These are phyloP conservation scores for Argynnis bischoffii DNA, from an alignment of 2,888 invertebrate species.

Conservation along the genomic window DNA sequence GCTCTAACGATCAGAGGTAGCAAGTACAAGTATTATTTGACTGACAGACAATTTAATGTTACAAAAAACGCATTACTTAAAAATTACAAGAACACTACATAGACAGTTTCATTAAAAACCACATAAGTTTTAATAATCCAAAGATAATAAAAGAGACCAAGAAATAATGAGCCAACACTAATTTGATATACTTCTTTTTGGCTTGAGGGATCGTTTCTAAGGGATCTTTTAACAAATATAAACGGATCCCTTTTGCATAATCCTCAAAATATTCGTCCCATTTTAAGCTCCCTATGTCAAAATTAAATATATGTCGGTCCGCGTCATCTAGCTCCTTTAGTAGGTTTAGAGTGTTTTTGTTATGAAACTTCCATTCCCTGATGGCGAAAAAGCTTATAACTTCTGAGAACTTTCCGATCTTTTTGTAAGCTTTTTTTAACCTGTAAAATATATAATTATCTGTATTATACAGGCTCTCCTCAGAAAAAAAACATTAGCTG, in stretches of 20 bases:
- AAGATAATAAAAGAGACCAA: constrained; percentile 36
- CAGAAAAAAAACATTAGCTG: no score
- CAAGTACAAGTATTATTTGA: no score
- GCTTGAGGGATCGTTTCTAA: constrained; percentile 84
- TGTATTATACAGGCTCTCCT: not conserved
- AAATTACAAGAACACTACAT: not conserved
- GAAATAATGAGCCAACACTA: constrained; percentile 54
- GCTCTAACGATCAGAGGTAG: no score
- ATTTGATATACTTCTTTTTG: constrained; percentile 62
- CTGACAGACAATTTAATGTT: no score
- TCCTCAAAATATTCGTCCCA: constrained; percentile 87
- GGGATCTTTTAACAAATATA: constrained; percentile 89
- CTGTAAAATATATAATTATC: constrained; percentile 66
- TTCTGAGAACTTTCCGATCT: constrained; percentile 87
- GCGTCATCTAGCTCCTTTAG: constrained; percentile 77
- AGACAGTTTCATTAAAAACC: constrained; percentile 38
- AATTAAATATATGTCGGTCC: constrained; percentile 84
- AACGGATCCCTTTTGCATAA: constrained; percentile 87
- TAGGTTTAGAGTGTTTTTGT: constrained; percentile 80
- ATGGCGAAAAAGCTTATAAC: constrained; percentile 88
- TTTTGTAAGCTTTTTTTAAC: constrained; percentile 87
- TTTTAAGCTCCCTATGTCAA: constrained; percentile 84
- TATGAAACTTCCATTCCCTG: constrained; percentile 87
- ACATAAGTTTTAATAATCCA: constrained; percentile 49
- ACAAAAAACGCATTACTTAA: no score